Base-by-base conservation (phyloP, 2,797 vertebrate genomes). In the Enteromius radiatus region DNA sequence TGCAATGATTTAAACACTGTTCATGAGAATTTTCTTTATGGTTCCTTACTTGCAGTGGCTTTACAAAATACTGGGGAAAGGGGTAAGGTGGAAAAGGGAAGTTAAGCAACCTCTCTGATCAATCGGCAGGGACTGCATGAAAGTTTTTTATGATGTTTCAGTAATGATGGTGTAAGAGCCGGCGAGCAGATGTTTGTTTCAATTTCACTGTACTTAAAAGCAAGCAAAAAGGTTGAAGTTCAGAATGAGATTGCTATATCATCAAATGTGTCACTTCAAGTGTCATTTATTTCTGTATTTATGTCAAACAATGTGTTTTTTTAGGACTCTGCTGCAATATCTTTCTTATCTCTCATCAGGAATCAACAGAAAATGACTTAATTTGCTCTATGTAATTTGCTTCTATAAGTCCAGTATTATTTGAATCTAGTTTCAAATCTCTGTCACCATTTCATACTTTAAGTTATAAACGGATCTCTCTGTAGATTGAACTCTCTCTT, bases 21-120 rank as follows among this genome's bases (percentile, higher is more conserved):
- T 43, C 9, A 14, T 6, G 15, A 17, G 26, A 64, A 10, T 17
- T 45, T 45, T 64, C 43, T 33, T 43, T 59, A 12, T 52, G 21
- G 69, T 52, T 28, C 43, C 43, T 65, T 64, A 31, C 36, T 76
- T 76, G 43, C 47, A 38, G 10, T 26, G 28, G 43, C 68, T 33
- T 86, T 67, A 74, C 63, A 61, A 45, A 23, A 69, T 80, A 31
- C 28, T 47, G 52, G 49, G 11, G 38, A 45, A 67, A 36, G 19
- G 38, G 64, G 38, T 67, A 69, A 54, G 19, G 43, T 41, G 43
- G 80, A 87, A 85, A 38, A 49, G 80, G 91, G 89, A 93, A 93
- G 91, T 89, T 86, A 80, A 87, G 84, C 87, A 90, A 89, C 88
- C 85, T 86, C 83, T 88, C 87, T 84, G 36, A 83, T 86, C 80